Evolutionary conservation across 2,888 invertebrate species (phyloP), one percentile per base, ranked within the genome.

Genomic region (Diarsia mendica): DNA sequence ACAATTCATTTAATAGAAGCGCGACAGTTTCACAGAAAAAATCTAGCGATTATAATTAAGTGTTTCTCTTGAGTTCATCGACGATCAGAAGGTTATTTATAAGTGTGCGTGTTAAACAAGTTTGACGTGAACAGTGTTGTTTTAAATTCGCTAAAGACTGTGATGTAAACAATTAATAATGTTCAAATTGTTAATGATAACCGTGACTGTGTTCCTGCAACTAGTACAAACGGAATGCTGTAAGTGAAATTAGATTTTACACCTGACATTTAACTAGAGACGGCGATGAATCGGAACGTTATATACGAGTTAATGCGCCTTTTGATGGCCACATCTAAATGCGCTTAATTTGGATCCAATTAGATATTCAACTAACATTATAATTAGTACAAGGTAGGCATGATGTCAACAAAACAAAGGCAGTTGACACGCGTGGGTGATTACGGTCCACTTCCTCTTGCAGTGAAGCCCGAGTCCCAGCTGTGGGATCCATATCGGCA

Each of bases 171-270:
- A 72, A 78, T 85, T 76, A 63, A 86, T 49, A 70, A 91, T 91
- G 91, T 82, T 83, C 18, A 85, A 85, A 46, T 85, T 83, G 48
- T 85, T 83, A 74, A 68, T 86, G 65, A 69, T 86, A 80, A 76
- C 67, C 48, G 86, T 88, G 82, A 77, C 85, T 81, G 72, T 85
- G 71, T 49, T 90, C 33, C 79, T 90, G 66, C 87, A 88, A 64
- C 84, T 87, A 63, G 85, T 89, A 61, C 85, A 86, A 77, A 83
- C 72, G 60, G 77, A 87, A 82, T 83, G 89, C 75, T 82, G 92
- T 92, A 90, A 92, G 92, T 92, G 49, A 69, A 72, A 77, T 80
- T 85, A 79, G 39, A 81, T 77, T 82, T 76, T 81, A 82, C 79
- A 77, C 75, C 69, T 87, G 72, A 77, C 76, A 75, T 72, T 78